Conservation (phyloP, 2,113 vertebrate species). For the Otolemur garnettii region DNA sequence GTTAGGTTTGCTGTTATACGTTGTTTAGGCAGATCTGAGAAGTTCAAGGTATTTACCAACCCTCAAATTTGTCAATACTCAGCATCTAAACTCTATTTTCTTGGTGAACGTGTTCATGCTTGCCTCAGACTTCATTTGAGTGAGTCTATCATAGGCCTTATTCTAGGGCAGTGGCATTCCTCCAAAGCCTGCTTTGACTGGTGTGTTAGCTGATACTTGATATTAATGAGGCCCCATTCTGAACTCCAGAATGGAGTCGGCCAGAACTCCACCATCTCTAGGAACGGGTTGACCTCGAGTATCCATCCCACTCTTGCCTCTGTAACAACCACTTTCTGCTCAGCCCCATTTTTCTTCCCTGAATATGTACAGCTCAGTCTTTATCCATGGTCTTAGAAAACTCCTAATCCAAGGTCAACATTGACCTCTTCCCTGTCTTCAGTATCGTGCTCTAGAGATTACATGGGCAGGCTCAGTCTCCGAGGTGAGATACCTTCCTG, state of each 20-base stretch:
- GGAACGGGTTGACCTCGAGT: not conserved
- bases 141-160: not conserved
- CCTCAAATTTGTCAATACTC: not conserved
- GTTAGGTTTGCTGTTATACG: not conserved
- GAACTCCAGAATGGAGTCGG: not conserved
- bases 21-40: not conserved
- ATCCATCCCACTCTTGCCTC: not conserved
- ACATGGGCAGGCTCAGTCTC: not conserved
- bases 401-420: too few species aligned
- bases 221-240: not conserved
- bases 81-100: not conserved
- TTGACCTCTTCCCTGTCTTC: not conserved
- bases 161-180: not conserved
- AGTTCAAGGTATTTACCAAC: not conserved
- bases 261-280: not conserved
- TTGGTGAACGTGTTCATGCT: not conserved
- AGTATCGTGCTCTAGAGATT: not conserved
- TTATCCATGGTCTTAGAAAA: not conserved
- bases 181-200: not conserved
- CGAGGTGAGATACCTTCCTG: fast-evolving
- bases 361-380: not conserved
- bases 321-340: not conserved
- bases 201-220: too few species aligned
- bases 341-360: not conserved
- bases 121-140: not conserved